Conservation (phyloP, 2,113 vertebrate species). For the Gallinago jamesoni region DNA sequence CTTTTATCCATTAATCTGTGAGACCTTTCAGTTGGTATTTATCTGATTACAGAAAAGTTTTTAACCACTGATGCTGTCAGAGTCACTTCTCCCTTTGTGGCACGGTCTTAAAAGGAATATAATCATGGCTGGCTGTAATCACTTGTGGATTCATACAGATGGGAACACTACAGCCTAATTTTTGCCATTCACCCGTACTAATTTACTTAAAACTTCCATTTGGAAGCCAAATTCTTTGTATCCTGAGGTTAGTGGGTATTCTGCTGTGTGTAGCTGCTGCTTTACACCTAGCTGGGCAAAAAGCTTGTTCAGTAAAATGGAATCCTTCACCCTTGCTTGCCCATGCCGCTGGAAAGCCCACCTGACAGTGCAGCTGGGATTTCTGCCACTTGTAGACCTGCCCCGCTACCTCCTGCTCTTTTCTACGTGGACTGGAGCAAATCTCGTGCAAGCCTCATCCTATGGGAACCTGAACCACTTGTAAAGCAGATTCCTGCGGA, state of each 20-base stretch:
- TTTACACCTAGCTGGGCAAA: background rate
- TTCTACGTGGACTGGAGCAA: background rate
- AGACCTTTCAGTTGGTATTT: slow-evolving; percentile 25
- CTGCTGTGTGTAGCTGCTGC: background rate
- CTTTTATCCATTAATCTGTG: slow-evolving; percentile 25
- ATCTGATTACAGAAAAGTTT: background rate
- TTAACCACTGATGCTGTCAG: background rate
- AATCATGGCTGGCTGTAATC: background rate
- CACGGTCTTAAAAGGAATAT: background rate
- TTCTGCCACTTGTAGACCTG: background rate
- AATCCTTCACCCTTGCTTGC: background rate
- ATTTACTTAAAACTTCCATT: background rate
- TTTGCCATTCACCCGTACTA: background rate
- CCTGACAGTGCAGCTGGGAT: background rate
- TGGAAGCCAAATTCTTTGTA: background rate
- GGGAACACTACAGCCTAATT: background rate
- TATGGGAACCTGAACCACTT: background rate
- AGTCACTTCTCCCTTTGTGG: background rate
- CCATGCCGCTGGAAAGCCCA: background rate
- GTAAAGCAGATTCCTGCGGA: background rate
- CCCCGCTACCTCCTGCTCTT: background rate
- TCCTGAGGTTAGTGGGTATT: background rate
- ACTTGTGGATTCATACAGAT: background rate
- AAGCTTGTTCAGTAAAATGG: background rate
- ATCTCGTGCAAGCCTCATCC: background rate